Base-by-base conservation (phyloP, 2,113 vertebrate species). In the Ciconia stormi region DNA sequence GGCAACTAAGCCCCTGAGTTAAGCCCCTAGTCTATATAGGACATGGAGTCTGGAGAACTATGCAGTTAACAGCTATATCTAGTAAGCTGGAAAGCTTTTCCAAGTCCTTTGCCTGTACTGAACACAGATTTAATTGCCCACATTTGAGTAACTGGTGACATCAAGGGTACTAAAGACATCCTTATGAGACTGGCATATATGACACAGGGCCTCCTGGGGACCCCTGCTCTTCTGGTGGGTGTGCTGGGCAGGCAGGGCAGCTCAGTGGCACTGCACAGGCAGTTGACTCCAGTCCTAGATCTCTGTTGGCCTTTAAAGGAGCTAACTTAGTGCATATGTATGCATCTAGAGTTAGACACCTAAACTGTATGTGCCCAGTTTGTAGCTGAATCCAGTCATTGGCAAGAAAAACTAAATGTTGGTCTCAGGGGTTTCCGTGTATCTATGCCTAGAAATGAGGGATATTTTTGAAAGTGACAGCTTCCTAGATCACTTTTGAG, bases 231-330 rank as follows among this genome's bases (percentile, higher is more conserved):
- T 59, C 38, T 76, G 38, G 16, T 38, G 23, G 9, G 1, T 19
- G 25, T 76, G 22, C 58, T 62, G 27, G 46, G 26, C 19, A 49
- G 20, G 5, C 36, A 58, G 7, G 3, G 19, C 17, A 11, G 42
- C 50, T 77, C 17, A 10, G 16, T 29, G 58, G 13, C 32, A 77
- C 22, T 44, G 11, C 0, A 0, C 14, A 44, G 58, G 5, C 12
- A 38, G 2, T 16, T 44, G 6, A 46, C 27, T 66, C 19, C 19
- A 58, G 40, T 26, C 30, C 11, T 40, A 34, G 21, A 49, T 47
- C 30, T 67, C 55, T 72, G 22, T 0, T 49, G 46, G 10, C 12
- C 18, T 3, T 67, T 73, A 74, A 53, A 87, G 22, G 30, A 70
- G 10, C 27, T 78, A 23, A 47, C 9, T n/a, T 69, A 32, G 15